Evolutionary conservation across 2,113 vertebrate genomes (phyloP), one percentile per base, ranked within the genome.

Genomic region (Oplegnathus fasciatus): DNA sequence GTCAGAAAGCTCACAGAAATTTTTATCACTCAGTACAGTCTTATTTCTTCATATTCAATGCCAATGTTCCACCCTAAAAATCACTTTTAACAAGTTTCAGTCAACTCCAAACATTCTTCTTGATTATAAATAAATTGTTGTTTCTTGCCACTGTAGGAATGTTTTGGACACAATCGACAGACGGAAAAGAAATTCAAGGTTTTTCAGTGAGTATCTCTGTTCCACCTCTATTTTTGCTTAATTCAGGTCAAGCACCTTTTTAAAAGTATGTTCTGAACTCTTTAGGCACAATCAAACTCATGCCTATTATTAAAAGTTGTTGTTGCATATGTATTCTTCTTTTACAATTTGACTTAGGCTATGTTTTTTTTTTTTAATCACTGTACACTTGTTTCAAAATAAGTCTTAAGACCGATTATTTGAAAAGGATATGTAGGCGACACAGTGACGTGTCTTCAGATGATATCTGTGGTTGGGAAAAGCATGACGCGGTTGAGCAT

Each of bases 201-300:
- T 91, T 83, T 95, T 92, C 89, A 94, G 96, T 96, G 84, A 95
- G 96, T 95, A 72, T 81, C 9, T 84, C 20, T 78, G 26, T 50
- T 64, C 20, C 20, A 62, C 0, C 17, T 67, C 76, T n/a, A 32
- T 32, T 62, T 30, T 26, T 24, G 2, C 3, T 54, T 65, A 0
- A 18, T 54, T 20, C 54, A 74, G 4, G 15, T 34, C n/a, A 28
- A 37, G 7, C 26, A 24, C 22, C 4, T 4, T 37, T 37, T 40
- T 50, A 32, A 52, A 61, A 46, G 9, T 20, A 22, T 4, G 6
- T 15, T 1, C 20, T 10, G 1, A 48, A 55, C 30, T 52, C n/a
- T 68, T 24, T 9, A 34, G 5, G 26, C 15, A 32, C 3, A 52
- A 20, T 34, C 20, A 75, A 44, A 24, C 6, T 8, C 10, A 9